Base-by-base conservation (phyloP, 2,797 vertebrate species). In the Enteromius argenteus region DNA sequence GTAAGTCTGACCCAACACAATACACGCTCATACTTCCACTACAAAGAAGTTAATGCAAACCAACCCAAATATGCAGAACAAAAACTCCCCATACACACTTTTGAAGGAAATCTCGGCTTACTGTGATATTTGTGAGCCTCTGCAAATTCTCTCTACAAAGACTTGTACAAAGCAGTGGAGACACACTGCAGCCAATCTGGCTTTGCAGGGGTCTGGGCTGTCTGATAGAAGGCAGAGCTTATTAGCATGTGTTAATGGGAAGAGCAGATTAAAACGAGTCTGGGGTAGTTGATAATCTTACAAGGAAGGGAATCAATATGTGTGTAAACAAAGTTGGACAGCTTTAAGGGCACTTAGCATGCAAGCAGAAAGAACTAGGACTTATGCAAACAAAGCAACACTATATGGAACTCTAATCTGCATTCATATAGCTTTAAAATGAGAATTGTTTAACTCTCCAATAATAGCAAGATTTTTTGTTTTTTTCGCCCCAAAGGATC, bases 1-100 rank as follows among this genome's bases (percentile, higher is more conserved):
- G 98, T 99, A 93, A 98, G 97, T 96, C 49, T 71, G 27, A 86
- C 84, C 69, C 0, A 46, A 17, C 75, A 42, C 8, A 44, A 75
- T 79, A 77, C 72, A 32, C 49, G 49, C 4, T 67, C 13, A 56
- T 42, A 46, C 8, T 82, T 46, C 3, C 72, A 11, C 30, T 62
- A 19, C 56, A 15, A 68, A 66, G 44, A 73, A 37, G 15, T 19
- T 8, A 8, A 44, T 46, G 17, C 11, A 42, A 71, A 64, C 44
- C 9, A 75, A 82, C 9, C n/a, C 58, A 39, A 82, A 51, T 53
- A 46, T 66, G 58, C 46, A 21, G 13, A 66, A 64, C 30, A 51
- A 64, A 62, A 64, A 44, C 51, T 44, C 44, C 64, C 17, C 67
- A 27, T 46, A 46, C 49, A 53, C 67, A 56, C 71, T 49, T 74